Evolutionary conservation across 1,140 invertebrate genomes (phyloP), one percentile per base, ranked within the genome.

Genomic region (Hylaeus anthracinus): DNA sequence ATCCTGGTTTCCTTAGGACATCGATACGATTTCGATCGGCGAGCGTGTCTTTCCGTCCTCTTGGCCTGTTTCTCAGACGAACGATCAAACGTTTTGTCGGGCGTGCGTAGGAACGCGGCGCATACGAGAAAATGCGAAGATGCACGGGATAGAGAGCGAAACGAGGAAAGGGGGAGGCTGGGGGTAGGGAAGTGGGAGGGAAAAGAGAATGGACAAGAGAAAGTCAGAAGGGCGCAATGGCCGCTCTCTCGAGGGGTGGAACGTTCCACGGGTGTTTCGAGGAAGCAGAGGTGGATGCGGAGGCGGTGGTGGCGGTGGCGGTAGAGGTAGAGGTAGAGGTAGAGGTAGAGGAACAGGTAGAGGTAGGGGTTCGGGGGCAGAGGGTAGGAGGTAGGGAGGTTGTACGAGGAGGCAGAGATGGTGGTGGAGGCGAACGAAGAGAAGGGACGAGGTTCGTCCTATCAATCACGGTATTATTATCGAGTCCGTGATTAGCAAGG

Each of bases 401-500:
- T 83, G 76, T 74, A 85, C 75, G 85, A 84, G 86, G 80, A 80
- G 83, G 80, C 64, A 69, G 76, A 83, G 85, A 73, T 72, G 64
- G 80, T 79, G 75, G 75, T 76, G 81, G 74, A 84, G 85, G 82
- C 63, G 80, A 84, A 79, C 73, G 80, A 51, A 77, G 85, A 76
- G 79, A 73, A 72, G 82, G 77, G 86, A 89, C 84, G 88, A 88
- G 88, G 89, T 91, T 90, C 92, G 91, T 92, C 90, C 92, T 93
- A 93, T 93, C 92, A 93, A 93, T 93, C 92, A 93, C 91, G 91
- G 90, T 93, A 93, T 92, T 93, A 93, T 93, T 92, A 93, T 93
- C 92, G 92, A 92, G 91, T 90, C 89, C 90, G 91, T 93, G 92
- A 93, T 93, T 93, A 93, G 92, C 91, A 93, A 93, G 92, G 92